These are phyloP conservation scores for Chloroceryle inda DNA, from an alignment of 2,797 vertebrate species.

Conservation along the genomic window DNA sequence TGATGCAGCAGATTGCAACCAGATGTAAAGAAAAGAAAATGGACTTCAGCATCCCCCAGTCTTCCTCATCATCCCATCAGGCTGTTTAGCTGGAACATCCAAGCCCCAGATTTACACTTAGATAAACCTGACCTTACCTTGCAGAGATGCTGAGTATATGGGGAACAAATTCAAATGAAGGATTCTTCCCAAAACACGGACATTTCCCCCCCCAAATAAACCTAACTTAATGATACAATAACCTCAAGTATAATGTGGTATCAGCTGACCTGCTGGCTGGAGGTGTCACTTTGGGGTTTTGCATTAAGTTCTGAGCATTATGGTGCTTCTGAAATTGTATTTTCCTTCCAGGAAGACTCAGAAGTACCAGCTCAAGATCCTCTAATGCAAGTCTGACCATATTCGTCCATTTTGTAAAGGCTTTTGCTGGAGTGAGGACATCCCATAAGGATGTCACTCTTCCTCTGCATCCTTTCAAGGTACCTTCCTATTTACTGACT, in stretches of 20 bases:
- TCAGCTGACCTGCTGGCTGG: neutral
- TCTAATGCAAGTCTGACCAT: neutral
- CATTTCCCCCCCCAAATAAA: neutral
- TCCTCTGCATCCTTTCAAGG: neutral
- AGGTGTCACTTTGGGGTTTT: neutral
- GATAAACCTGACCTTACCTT: neutral
- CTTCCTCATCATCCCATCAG: neutral
- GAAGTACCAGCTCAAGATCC: neutral
- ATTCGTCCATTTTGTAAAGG: neutral
- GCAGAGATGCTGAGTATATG: neutral
- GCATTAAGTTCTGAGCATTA: neutral
- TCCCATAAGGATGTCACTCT: fast-evolving
- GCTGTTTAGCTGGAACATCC: neutral
- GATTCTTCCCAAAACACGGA: neutral
- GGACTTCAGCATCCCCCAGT: neutral
- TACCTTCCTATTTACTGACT: neutral
- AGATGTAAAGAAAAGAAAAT: neutral
- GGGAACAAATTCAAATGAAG: neutral
- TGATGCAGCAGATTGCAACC: neutral
- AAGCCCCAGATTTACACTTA: neutral
- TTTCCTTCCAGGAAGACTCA: neutral
- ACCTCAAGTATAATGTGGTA: neutral
- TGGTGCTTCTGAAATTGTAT: neutral
- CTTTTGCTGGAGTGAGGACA: neutral
- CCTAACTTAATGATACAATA: neutral